These are phyloP conservation scores for Uropetala carovei DNA, from an alignment of 2,888 invertebrate species.

Conservation along the genomic window DNA sequence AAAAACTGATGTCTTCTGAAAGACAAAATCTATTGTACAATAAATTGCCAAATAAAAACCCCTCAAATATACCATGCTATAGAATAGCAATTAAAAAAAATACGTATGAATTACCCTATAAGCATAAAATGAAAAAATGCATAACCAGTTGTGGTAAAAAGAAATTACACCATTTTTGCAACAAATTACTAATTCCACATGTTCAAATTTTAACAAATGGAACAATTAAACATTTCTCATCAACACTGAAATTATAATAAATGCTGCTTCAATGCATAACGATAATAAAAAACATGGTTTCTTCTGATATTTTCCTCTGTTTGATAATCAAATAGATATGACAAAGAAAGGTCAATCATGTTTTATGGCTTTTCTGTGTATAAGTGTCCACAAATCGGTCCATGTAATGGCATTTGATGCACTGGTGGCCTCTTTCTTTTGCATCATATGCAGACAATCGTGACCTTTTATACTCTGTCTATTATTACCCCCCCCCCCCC, in stretches of 20 bases:
- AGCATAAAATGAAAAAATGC: background rate
- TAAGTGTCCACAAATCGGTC: background rate
- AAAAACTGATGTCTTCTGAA: background rate
- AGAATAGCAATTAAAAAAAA: background rate
- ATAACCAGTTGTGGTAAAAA: background rate
- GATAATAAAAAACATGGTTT: background rate
- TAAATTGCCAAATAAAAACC: background rate
- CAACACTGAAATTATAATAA: background rate
- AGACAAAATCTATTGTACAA: background rate
- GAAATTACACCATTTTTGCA: background rate
- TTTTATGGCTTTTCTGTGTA: background rate
- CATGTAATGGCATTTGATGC: slow-evolving; percentile 10
- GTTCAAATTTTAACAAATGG: background rate
- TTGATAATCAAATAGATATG: background rate
- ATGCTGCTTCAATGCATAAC: background rate
- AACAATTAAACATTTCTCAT: background rate
- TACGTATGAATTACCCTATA: background rate
- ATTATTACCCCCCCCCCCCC: background rate
- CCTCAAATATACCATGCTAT: background rate
- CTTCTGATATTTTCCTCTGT: background rate
- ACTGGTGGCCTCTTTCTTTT: background rate
- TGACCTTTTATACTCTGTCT: slow-evolving; percentile 6
- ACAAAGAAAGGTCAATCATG: background rate
- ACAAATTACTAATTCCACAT: background rate
- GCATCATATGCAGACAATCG: background rate